Evolutionary conservation across 2,888 invertebrate species (phyloP).

Genomic region (Theodoxus fluviatilis): DNA sequence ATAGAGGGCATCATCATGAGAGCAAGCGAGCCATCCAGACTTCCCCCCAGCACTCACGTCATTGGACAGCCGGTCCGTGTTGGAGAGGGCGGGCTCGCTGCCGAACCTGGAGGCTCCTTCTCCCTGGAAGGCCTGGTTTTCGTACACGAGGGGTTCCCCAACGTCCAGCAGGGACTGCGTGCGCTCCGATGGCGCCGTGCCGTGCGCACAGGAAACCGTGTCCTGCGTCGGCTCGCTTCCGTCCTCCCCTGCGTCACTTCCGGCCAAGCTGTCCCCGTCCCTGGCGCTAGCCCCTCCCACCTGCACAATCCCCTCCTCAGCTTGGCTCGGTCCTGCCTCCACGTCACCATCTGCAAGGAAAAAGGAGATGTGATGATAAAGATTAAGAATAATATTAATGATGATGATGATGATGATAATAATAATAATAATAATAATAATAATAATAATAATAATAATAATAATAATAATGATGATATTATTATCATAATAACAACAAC

Average conservation of each 20-base stretch:
- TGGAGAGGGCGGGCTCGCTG: conserved; percentile 28
- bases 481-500: too few relatives aligned
- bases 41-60: conserved; percentile 28
- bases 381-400: too few relatives aligned
- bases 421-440: too few relatives aligned
- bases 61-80: conserved; percentile 27
- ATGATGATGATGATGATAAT: too few relatives aligned
- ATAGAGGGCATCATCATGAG: too few relatives aligned
- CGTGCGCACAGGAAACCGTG: too few relatives aligned
- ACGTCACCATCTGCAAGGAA: too few relatives aligned
- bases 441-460: too few relatives aligned
- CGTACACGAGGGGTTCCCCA: conserved; percentile 37
- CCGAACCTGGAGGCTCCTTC: conserved; percentile 32
- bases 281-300: not conserved
- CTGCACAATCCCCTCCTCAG: conserved; percentile 20
- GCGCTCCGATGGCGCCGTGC: conserved; percentile 33
- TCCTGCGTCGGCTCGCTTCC: conserved; percentile 6
- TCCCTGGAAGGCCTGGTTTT: conserved; percentile 43
- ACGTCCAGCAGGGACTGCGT: conserved; percentile 35
- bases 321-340: too few relatives aligned
- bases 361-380: too few relatives aligned
- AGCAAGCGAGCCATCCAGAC: too few relatives aligned
- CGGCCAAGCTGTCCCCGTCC: conserved; percentile 17
- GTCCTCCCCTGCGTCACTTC: conserved; percentile 27
- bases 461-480: too few relatives aligned